A percentile compares a stretch with the other conserved stretches of the same genome.
Conservation (phyloP, 2,113 vertebrate species). For the Tachuris rubrigastra region DNA sequence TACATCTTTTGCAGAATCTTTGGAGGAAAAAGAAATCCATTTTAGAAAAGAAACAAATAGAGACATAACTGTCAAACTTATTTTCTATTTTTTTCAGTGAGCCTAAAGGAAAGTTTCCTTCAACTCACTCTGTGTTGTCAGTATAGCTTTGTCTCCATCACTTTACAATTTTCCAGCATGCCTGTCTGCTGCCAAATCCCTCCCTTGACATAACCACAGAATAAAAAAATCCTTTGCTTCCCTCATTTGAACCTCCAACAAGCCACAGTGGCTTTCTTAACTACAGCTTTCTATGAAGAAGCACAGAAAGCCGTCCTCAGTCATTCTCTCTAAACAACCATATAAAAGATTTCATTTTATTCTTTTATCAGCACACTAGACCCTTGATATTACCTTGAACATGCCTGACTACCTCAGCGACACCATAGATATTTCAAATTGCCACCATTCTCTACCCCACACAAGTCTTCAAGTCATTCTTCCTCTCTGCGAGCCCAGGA, state of each 20-base stretch:
- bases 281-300: background rate
- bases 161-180: background rate
- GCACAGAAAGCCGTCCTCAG: background rate
- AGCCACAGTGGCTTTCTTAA: background rate
- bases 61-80: background rate
- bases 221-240: background rate
- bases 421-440: background rate
- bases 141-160: background rate
- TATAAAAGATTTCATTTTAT: background rate
- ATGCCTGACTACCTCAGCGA: background rate
- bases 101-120: slow-evolving; percentile 3
- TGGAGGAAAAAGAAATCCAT: background rate
- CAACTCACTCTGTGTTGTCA: background rate
- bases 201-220: background rate
- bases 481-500: background rate
- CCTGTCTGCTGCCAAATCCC: background rate
- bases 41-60: background rate
- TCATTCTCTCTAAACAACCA: background rate
- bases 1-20: background rate
- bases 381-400: background rate
- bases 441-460: background rate
- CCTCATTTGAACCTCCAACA: background rate
- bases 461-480: background rate
- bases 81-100: background rate
- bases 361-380: background rate